Base-by-base conservation (phyloP, 2,113 vertebrate genomes). In the Anoura caudifer region DNA sequence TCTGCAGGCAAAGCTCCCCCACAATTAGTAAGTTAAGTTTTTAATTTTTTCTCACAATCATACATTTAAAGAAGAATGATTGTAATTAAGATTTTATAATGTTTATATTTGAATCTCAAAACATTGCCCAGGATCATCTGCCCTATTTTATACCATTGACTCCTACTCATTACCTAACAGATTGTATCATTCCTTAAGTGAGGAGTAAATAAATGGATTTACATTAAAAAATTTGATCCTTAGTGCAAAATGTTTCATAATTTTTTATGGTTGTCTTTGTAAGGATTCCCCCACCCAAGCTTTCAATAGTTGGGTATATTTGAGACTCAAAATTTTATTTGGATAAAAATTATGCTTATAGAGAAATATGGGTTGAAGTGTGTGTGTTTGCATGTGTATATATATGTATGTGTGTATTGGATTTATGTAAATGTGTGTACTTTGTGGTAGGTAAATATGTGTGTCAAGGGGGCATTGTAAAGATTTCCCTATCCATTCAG, bases 231-330 rank as follows among this genome's bases (percentile, higher is more conserved):
- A 82, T 72, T n/a, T 69, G 33, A 95, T 56, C 33, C 33, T 96
- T 93, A 84, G 69, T 70, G 47, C 5, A 95, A 75, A 96, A 83
- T 70, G 20, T 65, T 91, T 91, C 10, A 77, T 82, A 73, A 93
- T 81, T 77, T 69, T 59, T 77, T 92, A 59, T 45, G 28, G 28
- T 95, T 86, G 8, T 67, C 12, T 87, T 82, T 88, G 22, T 91
- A 96, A 91, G 4, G 5, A 19, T 47, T 75, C 17, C 7, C 17
- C 28, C 80, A 36, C 10, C 31, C 13, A 90, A 94, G 54, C 43
- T 81, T 96, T 70, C 14, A 83, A n/a, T 9, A 45, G 14, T 82
- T 87, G 41, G 28, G 8, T 72, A 52, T 94, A 75, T 83, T 76
- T 93, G 67, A 67, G 15, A 61, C 12, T 93, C 47, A 63, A 52